Evolutionary conservation across 2,113 vertebrate species (phyloP), one percentile per base, ranked within the genome.

Genomic region (Syrmaticus mikado): DNA sequence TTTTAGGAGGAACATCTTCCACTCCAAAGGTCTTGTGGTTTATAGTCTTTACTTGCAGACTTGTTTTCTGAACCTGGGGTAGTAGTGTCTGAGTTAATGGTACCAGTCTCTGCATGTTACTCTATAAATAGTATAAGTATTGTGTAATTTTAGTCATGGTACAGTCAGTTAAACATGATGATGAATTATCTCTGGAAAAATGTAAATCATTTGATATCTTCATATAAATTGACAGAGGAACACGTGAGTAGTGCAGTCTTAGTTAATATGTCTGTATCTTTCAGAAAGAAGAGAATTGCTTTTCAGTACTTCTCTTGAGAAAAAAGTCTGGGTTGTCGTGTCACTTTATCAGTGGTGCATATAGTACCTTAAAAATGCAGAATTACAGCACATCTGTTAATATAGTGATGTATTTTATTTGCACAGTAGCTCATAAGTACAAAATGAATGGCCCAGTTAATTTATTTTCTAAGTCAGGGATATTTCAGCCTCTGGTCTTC

Each of bases 181-280:
- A 74, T 95, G 87, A 93, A 94, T 93, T 97, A 55, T 48, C 43
- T 65, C 76, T 91, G 93, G 93, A 91, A 96, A 93, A 84, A 38
- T 17, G 32, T 9, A 71, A 88, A 40, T 89, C 15, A 82, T 80
- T 89, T 34, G 34, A 36, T 93, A 46, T 45, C 79, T 72, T 68
- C 53, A 11, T 70, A 34, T 67, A 36, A 85, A 46, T 30, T 73
- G 91, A 21, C 73, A 20, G 76, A 93, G 66, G 70, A 89, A 34
- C n/a, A n/a, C 72, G 43, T 34, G 36, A 68, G 18, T 45, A 62
- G 67, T 1, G 1, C 67, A 46, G 25, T 46, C 25, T 28, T 50
- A 36, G 43, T 45, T 79, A 27, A 9, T 76, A 34, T 67, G 82
- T 70, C 45, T 71, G 1, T 68, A 57, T 74, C 28, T 77, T 62